Conservation (phyloP, 2,113 vertebrate genomes). For the Microtus oregoni region DNA sequence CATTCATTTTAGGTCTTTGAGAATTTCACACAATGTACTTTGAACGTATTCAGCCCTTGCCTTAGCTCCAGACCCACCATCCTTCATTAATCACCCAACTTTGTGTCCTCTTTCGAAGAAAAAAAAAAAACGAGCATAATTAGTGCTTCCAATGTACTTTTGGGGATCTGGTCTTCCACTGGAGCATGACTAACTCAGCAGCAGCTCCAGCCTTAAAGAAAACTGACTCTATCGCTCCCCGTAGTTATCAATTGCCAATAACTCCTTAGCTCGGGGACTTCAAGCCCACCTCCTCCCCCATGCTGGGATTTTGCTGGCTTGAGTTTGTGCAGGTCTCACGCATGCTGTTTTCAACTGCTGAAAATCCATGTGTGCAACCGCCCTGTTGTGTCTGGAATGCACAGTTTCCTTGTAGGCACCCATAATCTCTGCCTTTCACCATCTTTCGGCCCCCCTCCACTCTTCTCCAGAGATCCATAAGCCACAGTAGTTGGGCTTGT, state of each 20-base stretch:
- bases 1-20: not conserved
- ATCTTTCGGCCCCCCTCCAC: not conserved
- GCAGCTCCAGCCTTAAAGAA: not conserved
- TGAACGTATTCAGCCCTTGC: not conserved
- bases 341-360: not conserved
- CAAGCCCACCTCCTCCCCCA: not conserved
- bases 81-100: not conserved
- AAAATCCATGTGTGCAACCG: not conserved
- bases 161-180: not conserved
- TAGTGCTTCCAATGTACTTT: not conserved
- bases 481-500: not conserved
- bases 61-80: not conserved
- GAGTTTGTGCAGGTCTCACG: not conserved
- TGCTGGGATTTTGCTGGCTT: not conserved
- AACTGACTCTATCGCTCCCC: not conserved
- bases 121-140: not conserved
- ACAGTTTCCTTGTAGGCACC: no score
- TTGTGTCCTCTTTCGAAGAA: not conserved
- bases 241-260: not conserved
- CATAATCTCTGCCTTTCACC: not conserved
- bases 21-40: not conserved
- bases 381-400: not conserved
- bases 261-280: not conserved
- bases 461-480: not conserved
- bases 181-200: not conserved